Base-by-base conservation (phyloP, 2,888 invertebrate species). In the Spatulosminthurus flaviceps region DNA sequence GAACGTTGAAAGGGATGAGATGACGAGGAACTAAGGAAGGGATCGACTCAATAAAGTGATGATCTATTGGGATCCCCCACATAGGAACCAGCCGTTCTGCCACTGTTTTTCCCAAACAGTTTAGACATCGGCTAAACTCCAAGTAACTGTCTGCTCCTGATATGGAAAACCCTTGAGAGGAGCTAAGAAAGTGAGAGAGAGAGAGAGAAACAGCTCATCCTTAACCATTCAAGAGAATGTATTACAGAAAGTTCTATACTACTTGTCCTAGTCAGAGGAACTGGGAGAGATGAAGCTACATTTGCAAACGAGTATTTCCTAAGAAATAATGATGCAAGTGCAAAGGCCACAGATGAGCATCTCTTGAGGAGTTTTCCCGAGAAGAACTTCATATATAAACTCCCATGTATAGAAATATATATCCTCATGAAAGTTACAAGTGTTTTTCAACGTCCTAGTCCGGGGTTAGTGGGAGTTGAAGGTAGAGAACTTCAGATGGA, bases 261-360 rank as follows among this genome's bases (percentile, higher is more conserved):
- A n/a, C n/a, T n/a, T n/a, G n/a, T n/a, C n/a, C n/a, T n/a, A n/a
- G n/a, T n/a, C n/a, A n/a, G n/a, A n/a, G n/a, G n/a, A n/a, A n/a
- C n/a, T n/a, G 13, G 41, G 41, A 51, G n/a, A 51, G 51, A 51
- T 19, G 7, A n/a, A 51, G 51, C 2, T 13, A 51, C 16, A n/a
- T 51, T 13, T 51, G 51, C n/a, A 19, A 51, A 51, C 9, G 51
- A 51, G 51, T n/a, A 5, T 51, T 51, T 51, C 51, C 51, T 51
- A 1, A n/a, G 26, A 64, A 64, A 64, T 64, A 64, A 64, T 64
- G 64, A 64, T 64, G 64, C 9, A n/a, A 64, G 64, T 22, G 64
- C 24, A 64, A 64, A 64, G 64, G 64, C 64, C 64, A 64, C 21
- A 24, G 64, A 64, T 64, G 64, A 64, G 64, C 22, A 26, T 64